Conservation (phyloP, 1,140 invertebrate genomes). For the Orchesella cincta region DNA sequence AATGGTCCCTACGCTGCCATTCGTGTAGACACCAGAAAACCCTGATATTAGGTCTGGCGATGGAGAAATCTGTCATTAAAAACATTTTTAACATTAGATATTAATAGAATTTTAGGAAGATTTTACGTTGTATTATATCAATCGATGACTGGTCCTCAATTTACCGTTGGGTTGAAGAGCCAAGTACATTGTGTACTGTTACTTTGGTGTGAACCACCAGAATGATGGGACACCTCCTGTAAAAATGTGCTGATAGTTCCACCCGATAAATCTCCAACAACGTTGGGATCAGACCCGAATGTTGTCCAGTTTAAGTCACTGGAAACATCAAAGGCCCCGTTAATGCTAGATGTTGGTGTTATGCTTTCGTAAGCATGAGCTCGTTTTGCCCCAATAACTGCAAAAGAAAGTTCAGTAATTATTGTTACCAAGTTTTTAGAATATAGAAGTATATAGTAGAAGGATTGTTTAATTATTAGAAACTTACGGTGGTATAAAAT, state of each 20-base stretch:
- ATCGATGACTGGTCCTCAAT: not conserved
- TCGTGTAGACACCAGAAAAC: slow-evolving; percentile 43
- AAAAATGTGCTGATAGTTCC: slow-evolving; percentile 49
- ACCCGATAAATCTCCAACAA: slow-evolving; percentile 34
- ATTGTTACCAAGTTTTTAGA: not conserved
- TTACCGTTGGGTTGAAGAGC: slow-evolving; percentile 43
- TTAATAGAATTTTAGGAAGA: not conserved
- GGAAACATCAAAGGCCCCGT: slow-evolving; percentile 45
- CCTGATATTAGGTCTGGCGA: slow-evolving; percentile 50
- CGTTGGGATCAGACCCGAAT: slow-evolving; percentile 43
- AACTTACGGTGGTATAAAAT: slow-evolving; percentile 69
- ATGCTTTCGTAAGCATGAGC: slow-evolving; percentile 64
- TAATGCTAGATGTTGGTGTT: slow-evolving; percentile 54
- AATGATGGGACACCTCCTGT: slow-evolving; percentile 44
- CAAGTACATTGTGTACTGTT: slow-evolving; percentile 47
- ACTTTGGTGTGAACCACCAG: slow-evolving; percentile 46
- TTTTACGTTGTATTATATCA: too few relatives aligned
- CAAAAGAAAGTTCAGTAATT: not conserved
- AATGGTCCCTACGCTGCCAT: slow-evolving; percentile 43
- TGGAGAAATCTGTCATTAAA: slow-evolving; percentile 39
- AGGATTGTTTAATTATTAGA: not conserved
- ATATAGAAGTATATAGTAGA: not conserved
- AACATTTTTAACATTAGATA: not conserved
- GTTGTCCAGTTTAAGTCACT: slow-evolving; percentile 49
- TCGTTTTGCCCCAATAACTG: slow-evolving; percentile 64